A percentile compares a stretch with the other conserved stretches of the same genome.
phyloP scores from a whole-genome alignment of 2,113 vertebrate genomes.

The Antigone vipio region DNA sequence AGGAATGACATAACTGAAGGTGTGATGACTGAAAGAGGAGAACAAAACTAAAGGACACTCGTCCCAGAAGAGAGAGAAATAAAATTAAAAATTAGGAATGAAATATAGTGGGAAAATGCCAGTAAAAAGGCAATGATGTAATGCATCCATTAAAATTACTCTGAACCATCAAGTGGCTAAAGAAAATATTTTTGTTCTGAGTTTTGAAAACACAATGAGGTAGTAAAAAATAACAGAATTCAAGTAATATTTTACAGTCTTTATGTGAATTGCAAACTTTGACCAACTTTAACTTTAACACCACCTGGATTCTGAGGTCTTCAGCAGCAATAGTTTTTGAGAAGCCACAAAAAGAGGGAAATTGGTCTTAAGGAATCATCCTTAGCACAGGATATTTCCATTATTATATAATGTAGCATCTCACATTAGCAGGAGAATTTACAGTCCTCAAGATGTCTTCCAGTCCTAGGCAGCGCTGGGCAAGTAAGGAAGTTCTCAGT shows the following conservation, averaged over 20 bases:
- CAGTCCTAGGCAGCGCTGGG: not conserved
- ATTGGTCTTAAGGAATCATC: not conserved
- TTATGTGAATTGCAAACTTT: not conserved
- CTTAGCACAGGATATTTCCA: not conserved
- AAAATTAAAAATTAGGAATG: not conserved
- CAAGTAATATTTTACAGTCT: not conserved
- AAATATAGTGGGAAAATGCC: not conserved
- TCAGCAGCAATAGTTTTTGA: not conserved
- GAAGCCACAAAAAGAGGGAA: not conserved
- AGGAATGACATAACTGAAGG: not conserved
- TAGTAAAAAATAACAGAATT: not conserved
- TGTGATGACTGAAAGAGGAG: not conserved
- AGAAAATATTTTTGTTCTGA: not conserved
- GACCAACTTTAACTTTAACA: not conserved
- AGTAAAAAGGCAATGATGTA: not conserved
- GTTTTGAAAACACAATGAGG: not conserved
- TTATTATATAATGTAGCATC: not conserved
- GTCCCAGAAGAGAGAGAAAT: not conserved
- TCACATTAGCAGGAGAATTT: not conserved
- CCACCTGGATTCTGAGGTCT: not conserved
- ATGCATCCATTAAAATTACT: not conserved
- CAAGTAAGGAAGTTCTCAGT: not conserved
- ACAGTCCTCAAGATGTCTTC: not conserved
- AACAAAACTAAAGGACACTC: not conserved
- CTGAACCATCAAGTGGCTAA: not conserved